These are phyloP conservation scores for Corythoichthys haematopterus DNA, from an alignment of 2,113 vertebrate genomes.

Conservation along the genomic window DNA sequence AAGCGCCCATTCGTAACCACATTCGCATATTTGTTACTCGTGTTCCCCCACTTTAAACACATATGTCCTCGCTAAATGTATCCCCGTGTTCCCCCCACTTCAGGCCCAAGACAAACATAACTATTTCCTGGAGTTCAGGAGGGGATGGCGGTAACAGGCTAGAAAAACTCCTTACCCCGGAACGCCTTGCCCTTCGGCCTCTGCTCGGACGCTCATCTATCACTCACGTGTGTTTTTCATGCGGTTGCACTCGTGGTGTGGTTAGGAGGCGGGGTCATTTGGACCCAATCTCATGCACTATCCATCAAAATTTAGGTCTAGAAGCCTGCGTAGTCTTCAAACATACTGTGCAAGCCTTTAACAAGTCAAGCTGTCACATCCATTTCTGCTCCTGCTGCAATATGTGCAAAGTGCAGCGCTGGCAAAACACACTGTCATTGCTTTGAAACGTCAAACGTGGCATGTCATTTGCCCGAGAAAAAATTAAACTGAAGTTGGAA, in stretches of 20 bases:
- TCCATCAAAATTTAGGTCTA: constrained; percentile 30
- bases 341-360: constrained; percentile 7
- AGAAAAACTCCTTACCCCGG: constrained; percentile 31
- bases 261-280: constrained; percentile 35
- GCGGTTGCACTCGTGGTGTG: constrained; percentile 23
- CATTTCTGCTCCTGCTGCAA: constrained; percentile 25
- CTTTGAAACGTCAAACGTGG: constrained; percentile 20
- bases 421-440: constrained; percentile 41
- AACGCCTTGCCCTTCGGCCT: constrained; percentile 52
- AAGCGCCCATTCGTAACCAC: not conserved
- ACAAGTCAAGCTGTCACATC: constrained; percentile 34
- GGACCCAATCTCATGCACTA: constrained; percentile 32
- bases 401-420: constrained; percentile 14
- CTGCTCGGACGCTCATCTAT: constrained; percentile 55
- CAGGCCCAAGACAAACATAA: constrained; percentile 44
- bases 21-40: not conserved
- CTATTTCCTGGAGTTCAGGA: constrained; percentile 44
- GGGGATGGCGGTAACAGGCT: constrained; percentile 29
- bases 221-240: constrained; percentile 54
- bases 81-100: constrained; percentile 30
- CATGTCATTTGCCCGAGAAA: constrained; percentile 15
- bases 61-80: constrained; percentile 22
- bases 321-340: constrained; percentile 16
- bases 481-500: constrained; percentile 27
- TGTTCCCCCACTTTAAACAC: not conserved